Evolutionary conservation across 2,888 invertebrate genomes (phyloP), one percentile per base, ranked within the genome.

Genomic region (Liopterus haemorrhoidalis): DNA sequence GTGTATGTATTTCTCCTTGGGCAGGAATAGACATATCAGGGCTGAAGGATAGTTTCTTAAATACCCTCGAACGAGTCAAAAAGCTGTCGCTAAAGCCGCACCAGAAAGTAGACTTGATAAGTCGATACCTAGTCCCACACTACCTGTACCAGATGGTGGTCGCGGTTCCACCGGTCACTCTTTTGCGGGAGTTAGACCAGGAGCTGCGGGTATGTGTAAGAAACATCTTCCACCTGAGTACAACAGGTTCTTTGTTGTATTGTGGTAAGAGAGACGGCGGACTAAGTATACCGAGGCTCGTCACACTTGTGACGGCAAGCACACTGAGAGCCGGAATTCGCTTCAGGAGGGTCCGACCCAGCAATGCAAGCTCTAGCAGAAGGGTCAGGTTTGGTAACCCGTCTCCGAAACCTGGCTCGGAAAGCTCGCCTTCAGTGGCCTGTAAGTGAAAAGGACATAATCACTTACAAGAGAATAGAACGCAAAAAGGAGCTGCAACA

Each of bases 1-100:
- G 55, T 46, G 41, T 57, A 57, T 9, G 30, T 53, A 51, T 64
- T 60, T 56, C 56, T 54, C 53, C 59, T 52, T 49, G 58, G 59
- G 43, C 46, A 1, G 57, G 56, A 4, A 28, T 57, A 48, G 14
- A 54, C 49, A 4, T 36, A 41, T n/a, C 49, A 48, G 11, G 11
- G 5, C 5, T 33, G 4, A 11, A 11, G 3, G 1, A 8, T 1
- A 21, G 8, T 12, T n/a, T 41, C 4, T 46, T 36, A 19, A 12
- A 24, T 3, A 52, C 52, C 14, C 21, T 62, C 4, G 41, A 49
- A 8, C 51, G 55, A 38, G 44, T 60, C 41, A 40, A 50, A 5
- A 45, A 46, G 43, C 56, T 56, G 0, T 57, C 57, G 1, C 47
- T 61, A 1, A 60, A 60, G 37, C 62, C 60, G 3, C 59, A 61